A percentile compares a stretch with the other conserved stretches of the same genome.
These are phyloP conservation scores for Cecidostiba fungosa DNA, from an alignment of 2,888 invertebrate genomes.

Conservation along the genomic window DNA sequence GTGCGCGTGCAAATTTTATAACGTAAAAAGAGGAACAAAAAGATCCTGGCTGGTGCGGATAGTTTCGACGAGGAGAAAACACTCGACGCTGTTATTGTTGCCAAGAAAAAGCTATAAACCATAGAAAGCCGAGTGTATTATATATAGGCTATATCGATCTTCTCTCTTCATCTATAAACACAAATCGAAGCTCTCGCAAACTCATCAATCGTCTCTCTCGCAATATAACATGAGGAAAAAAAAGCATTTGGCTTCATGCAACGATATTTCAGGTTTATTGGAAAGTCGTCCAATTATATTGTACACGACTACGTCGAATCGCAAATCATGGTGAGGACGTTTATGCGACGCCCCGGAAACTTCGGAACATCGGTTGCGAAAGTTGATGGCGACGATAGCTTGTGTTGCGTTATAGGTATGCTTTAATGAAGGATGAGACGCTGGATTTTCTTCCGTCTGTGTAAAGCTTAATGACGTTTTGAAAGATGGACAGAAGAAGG, in stretches of 20 bases:
- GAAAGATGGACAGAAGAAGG: background rate
- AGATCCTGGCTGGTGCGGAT: too few species aligned
- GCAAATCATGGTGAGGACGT: constrained; percentile 12
- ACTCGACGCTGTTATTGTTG: too few species aligned
- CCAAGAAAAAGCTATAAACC: constrained; percentile 22
- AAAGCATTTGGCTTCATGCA: too few species aligned
- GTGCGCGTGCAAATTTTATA: background rate
- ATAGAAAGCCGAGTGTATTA: constrained; percentile 10
- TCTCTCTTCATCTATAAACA: background rate
- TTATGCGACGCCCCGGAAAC: constrained; percentile 15
- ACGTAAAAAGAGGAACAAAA: background rate
- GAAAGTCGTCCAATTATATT: constrained; percentile 36
- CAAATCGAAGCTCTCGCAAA: background rate
- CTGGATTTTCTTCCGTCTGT: background rate
- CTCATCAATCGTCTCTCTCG: background rate
- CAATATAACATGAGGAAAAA: background rate
- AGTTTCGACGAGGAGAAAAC: background rate
- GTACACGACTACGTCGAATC: constrained; percentile 7
- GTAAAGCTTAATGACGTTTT: background rate
- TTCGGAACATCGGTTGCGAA: constrained; percentile 1
- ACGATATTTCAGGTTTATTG: constrained; percentile 17
- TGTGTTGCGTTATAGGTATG: background rate
- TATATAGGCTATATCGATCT: background rate
- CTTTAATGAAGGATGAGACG: constrained; percentile 9
- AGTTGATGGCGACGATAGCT: constrained; percentile 6